A percentile compares a stretch with the other conserved stretches of the same genome.
Evolutionary conservation across 92 coral and sea anemone genomes (phyloP).

Genomic region (Siderastrea radians): DNA sequence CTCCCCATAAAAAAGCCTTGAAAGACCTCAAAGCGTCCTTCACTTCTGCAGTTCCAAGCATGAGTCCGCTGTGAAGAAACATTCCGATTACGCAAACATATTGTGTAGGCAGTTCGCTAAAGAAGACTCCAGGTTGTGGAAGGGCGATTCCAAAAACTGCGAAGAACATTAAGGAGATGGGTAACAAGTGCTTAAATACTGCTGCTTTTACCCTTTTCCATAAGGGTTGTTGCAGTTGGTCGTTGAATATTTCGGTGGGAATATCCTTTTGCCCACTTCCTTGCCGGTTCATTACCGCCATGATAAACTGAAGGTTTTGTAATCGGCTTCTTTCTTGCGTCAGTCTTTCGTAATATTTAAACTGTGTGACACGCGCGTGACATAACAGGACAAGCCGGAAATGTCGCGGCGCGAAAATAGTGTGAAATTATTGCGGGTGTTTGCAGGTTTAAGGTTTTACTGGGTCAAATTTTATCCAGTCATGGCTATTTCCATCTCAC

Average conservation of each 20-base stretch:
- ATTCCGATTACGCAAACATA: slow-evolving; percentile 83
- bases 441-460: neutral
- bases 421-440: too few relatives aligned
- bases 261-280: neutral
- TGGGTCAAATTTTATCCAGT: neutral
- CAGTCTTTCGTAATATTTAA: neutral
- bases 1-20: slow-evolving; percentile 84
- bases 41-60: slow-evolving; percentile 90
- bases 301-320: neutral
- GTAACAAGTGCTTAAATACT: slow-evolving; percentile 78
- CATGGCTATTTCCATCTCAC: too few relatives aligned
- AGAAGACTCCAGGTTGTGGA: slow-evolving; percentile 83
- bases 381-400: neutral
- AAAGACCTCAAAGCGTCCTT: slow-evolving; percentile 84
- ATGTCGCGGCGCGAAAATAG: too few relatives aligned
- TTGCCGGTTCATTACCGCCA: slow-evolving; percentile 1
- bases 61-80: slow-evolving; percentile 93
- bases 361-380: neutral
- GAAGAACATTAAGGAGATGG: slow-evolving; percentile 67
- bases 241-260: neutral
- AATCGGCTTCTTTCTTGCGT: neutral
- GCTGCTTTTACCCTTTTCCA: slow-evolving; percentile 8
- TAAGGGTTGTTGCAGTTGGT: neutral
- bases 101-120: slow-evolving; percentile 85
- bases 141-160: slow-evolving; percentile 75